Conservation (phyloP, 2,888 invertebrate species). For the Nowickia ferox region DNA sequence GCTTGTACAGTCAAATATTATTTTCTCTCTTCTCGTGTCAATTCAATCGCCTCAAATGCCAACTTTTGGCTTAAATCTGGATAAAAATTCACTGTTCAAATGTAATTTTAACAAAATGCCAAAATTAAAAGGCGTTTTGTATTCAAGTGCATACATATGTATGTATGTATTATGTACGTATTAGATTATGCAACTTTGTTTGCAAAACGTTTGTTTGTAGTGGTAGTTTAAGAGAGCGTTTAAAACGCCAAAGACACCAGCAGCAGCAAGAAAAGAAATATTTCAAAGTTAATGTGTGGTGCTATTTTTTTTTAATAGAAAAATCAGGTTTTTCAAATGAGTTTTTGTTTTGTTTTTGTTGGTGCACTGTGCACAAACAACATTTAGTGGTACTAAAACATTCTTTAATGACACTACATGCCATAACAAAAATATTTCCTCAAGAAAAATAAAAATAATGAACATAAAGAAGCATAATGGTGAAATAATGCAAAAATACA, state of each 20-base stretch:
- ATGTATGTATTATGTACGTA: background rate
- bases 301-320: slow-evolving; percentile 26
- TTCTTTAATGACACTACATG: slow-evolving; percentile 52
- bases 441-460: slow-evolving; percentile 1
- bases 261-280: slow-evolving; percentile 30
- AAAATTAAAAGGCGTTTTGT: slow-evolving; percentile 70
- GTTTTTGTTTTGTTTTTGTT: slow-evolving; percentile 13
- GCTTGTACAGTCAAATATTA: too few relatives aligned
- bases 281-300: slow-evolving; percentile 21
- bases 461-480: slow-evolving; percentile 22
- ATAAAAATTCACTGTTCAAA: background rate
- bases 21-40: background rate
- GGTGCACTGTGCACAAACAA: slow-evolving; percentile 11
- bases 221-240: slow-evolving; percentile 32
- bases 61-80: background rate
- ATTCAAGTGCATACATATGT: slow-evolving; percentile 24
- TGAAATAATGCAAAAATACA: background rate
- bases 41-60: background rate
- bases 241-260: slow-evolving; percentile 24
- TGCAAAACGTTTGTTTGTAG: slow-evolving; percentile 17
- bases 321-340: slow-evolving; percentile 66
- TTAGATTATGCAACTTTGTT: slow-evolving; percentile 50
- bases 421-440: slow-evolving; percentile 40
- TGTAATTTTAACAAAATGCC: slow-evolving; percentile 67
- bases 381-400: slow-evolving; percentile 45